phyloP scores from a whole-genome alignment of 1,140 invertebrate genomes.

The Brachionus rubens region DNA sequence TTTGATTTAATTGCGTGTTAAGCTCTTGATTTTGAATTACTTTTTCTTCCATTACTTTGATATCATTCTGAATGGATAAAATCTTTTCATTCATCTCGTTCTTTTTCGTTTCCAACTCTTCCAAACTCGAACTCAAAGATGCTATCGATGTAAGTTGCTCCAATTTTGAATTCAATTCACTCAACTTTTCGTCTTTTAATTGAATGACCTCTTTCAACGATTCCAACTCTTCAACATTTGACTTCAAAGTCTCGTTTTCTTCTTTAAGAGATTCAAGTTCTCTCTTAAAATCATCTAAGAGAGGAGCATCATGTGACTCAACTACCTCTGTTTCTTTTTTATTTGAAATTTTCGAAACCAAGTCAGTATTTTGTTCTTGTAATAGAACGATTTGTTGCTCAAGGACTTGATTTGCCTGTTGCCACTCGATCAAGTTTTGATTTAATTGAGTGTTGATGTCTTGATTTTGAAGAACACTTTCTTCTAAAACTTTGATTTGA shows the following conservation, averaged over 20 bases:
- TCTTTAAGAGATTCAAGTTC: background rate
- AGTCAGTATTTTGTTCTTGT: background rate
- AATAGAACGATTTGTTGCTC: constrained; percentile 18
- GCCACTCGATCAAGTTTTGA: constrained; percentile 29
- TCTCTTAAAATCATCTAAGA: background rate
- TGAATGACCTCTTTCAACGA: background rate
- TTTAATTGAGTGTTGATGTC: background rate
- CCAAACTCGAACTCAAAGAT: background rate
- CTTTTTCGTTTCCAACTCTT: background rate
- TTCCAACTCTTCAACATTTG: background rate
- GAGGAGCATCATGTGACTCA: background rate
- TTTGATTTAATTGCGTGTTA: background rate
- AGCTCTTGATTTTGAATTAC: background rate
- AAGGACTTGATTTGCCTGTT: background rate
- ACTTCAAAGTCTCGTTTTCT: background rate
- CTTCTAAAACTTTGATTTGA: background rate
- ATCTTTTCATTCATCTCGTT: background rate
- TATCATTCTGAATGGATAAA: background rate
- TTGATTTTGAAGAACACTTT: constrained; percentile 14
- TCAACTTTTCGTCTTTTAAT: background rate
- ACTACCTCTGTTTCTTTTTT: background rate
- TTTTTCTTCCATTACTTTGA: background rate
- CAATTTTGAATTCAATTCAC: background rate
- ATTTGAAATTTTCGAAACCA: background rate
- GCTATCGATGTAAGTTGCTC: background rate